Conservation (phyloP, 2,888 invertebrate species). For the Lissonota sp. region DNA sequence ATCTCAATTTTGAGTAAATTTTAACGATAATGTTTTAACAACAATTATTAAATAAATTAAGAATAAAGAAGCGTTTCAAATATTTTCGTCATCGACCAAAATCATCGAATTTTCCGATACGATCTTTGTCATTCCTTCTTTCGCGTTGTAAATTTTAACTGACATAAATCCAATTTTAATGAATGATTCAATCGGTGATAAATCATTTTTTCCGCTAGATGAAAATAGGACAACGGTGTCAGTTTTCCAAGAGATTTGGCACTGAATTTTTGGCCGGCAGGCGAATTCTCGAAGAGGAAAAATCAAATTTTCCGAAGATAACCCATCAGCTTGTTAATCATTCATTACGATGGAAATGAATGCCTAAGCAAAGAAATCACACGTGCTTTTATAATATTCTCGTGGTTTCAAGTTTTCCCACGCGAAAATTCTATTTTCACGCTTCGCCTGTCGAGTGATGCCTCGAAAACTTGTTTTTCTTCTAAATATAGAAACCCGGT, state of each 20-base stretch:
- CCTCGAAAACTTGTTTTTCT: conserved; percentile 11
- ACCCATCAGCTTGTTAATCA: background rate
- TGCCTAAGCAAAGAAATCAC: background rate
- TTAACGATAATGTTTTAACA: too few species aligned
- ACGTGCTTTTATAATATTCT: background rate
- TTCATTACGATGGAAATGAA: conserved; percentile 23
- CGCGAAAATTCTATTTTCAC: conserved; percentile 32
- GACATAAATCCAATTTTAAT: background rate
- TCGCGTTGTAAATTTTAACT: background rate
- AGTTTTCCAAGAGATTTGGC: background rate
- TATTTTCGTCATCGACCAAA: conserved; percentile 12
- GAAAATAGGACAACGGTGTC: background rate
- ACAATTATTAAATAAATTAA: background rate
- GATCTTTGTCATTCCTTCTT: too few species aligned
- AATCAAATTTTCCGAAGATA: background rate
- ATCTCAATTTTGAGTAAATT: too few species aligned
- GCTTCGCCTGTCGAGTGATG: background rate
- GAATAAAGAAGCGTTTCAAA: conserved; percentile 1
- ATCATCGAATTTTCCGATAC: conserved; percentile 1
- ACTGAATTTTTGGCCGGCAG: background rate
- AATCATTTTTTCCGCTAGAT: background rate
- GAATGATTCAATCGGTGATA: background rate
- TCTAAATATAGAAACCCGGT: conserved; percentile 15
- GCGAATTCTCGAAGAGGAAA: background rate
- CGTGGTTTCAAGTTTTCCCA: background rate